Base-by-base conservation (phyloP, 1,140 invertebrate genomes). In the Hypothenemus hampei region DNA sequence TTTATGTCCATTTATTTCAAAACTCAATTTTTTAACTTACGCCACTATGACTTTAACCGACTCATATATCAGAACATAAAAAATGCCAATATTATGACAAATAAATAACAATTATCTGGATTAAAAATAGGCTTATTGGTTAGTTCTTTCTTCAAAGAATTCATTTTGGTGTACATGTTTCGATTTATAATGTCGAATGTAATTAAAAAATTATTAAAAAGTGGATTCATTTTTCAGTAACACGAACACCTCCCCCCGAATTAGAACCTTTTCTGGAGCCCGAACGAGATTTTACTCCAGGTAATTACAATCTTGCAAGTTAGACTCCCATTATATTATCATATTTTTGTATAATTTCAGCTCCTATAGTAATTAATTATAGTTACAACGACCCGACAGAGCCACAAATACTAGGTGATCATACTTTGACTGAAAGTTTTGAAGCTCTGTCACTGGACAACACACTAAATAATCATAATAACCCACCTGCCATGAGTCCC, bases 401-500 rank as follows among this genome's bases (percentile, higher is more conserved):
- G 60, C 68, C 69, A 1, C 68, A 71, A 61, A 67, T 69, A 15
- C 29, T 70, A 20, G 49, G 47, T 18, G 56, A 65, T 33, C 23
- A 55, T 29, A 3, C 56, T 7, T 41, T 57, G 16, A 59, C 52
- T 19, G 67, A 70, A 39, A 67, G 54, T 44, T 62, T 69, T 23
- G 68, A 70, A 52, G 63, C 69, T 33, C 59, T 67, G 26, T 70
- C 69, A n/a, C 41, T 70, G 22, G 69, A 70, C 50, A 61, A 68
- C 31, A 64, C 56, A 35, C 47, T 66, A 7, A 70, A 71, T 36
- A 64, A 65, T 45, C 59, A 60, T 36, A 57, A 48, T 19, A 57
- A 59, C n/a, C 57, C 58, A 3, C 59, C 58, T 26, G 43, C 44
- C 13, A 22, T 57, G n/a, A 64, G 45, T 23, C 56, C 66, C 6